phyloP scores from a whole-genome alignment of 2,113 vertebrate genomes.

The Hipposideros armiger region DNA sequence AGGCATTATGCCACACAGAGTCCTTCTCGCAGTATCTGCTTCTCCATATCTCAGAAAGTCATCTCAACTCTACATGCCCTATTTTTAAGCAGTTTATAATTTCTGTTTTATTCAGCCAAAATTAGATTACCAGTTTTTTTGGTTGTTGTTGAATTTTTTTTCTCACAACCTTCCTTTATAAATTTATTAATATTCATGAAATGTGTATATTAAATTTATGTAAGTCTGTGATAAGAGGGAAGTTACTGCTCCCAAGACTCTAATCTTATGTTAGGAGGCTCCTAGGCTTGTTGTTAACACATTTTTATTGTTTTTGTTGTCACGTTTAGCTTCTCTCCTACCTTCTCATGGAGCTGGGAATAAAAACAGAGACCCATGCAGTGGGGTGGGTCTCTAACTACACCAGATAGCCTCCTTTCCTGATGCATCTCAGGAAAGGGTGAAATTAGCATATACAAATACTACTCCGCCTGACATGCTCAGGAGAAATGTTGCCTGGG shows the following conservation, averaged over 20 bases:
- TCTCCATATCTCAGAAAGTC: conserved; percentile 1
- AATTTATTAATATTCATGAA: conserved; percentile 69
- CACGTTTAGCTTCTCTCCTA: conserved; percentile 25
- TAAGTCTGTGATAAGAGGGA: conserved; percentile 44
- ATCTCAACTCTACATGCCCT: not conserved
- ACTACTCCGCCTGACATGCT: not conserved
- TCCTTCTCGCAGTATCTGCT: not conserved
- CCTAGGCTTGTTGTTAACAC: conserved; percentile 43
- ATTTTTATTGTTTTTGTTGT: conserved; percentile 58
- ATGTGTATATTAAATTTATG: conserved; percentile 70
- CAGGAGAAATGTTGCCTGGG: not conserved
- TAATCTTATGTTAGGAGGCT: conserved; percentile 51
- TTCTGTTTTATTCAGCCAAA: conserved; percentile 64
- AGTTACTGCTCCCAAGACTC: conserved; percentile 49
- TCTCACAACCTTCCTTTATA: conserved; percentile 37
- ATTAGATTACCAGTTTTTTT: conserved; percentile 34
- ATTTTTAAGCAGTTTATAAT: conserved; percentile 58
- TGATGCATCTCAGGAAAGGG: not conserved
- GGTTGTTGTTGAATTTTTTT: conserved; percentile 51
- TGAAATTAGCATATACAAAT: not conserved
- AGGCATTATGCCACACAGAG: not conserved
- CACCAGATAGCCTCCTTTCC: not conserved
- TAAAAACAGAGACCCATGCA: not conserved
- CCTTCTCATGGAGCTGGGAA: not conserved
- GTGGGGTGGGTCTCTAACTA: not conserved